Percentiles rank a stretch among this genome's conserved stretches.
These are phyloP conservation scores for Phaenicophaeus curvirostris DNA, from an alignment of 2,797 vertebrate genomes.

Conservation along the genomic window DNA sequence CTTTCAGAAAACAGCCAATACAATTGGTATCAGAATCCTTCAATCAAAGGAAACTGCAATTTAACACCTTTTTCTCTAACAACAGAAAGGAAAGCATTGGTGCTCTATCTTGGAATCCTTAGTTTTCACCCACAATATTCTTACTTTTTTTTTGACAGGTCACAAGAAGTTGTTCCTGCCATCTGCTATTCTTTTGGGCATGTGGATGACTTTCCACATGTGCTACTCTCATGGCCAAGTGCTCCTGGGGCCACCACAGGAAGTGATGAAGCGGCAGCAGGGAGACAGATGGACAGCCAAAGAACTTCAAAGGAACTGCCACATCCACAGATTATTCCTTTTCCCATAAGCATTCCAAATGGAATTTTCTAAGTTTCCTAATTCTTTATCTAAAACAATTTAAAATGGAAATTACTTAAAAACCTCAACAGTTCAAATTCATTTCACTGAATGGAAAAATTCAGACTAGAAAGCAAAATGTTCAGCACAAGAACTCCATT, in stretches of 20 bases:
- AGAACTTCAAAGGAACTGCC: conserved; percentile 59
- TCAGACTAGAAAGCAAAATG: neutral
- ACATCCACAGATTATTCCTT: conserved; percentile 48
- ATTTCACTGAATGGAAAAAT: neutral
- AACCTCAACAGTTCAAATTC: neutral
- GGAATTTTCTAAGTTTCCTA: conserved; percentile 48
- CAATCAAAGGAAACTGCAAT: neutral
- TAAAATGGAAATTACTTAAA: conserved; percentile 15
- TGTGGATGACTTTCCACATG: conserved; percentile 43
- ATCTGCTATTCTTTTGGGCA: conserved; percentile 24
- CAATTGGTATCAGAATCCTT: neutral
- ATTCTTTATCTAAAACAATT: conserved; percentile 8
- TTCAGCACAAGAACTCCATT: neutral
- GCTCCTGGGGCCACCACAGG: conserved; percentile 53
- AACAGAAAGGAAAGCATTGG: neutral
- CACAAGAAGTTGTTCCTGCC: conserved; percentile 4
- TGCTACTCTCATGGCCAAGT: conserved; percentile 43
- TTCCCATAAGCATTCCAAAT: conserved; percentile 14
- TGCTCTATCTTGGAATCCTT: neutral
- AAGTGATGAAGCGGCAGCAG: conserved; percentile 59
- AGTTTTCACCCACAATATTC: neutral
- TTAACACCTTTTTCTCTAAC: neutral
- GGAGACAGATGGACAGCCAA: conserved; percentile 60
- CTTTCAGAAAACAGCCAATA: neutral
- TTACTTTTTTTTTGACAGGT: neutral